A percentile compares a stretch with the other conserved stretches of the same genome.
Evolutionary conservation across 2,113 vertebrate species (phyloP).

Genomic region (Hippocampus mohnikei): DNA sequence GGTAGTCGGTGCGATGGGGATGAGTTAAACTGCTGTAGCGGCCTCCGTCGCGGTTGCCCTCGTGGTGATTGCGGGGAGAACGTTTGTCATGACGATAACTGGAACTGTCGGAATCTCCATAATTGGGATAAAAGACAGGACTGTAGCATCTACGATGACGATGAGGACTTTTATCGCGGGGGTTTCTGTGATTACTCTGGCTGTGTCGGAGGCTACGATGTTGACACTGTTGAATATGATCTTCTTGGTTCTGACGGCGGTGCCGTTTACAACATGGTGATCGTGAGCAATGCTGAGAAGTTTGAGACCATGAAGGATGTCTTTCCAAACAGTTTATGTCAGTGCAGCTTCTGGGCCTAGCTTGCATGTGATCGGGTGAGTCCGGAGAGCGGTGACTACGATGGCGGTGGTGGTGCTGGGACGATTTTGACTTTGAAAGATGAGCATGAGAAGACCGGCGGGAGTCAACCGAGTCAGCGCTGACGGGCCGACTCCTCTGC

Average conservation of each 20-base stretch:
- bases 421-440: conserved; percentile 33
- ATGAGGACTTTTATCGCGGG: conserved; percentile 1
- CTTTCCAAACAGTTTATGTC: conserved; percentile 28
- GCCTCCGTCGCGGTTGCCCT: not conserved
- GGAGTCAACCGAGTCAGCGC: conserved; percentile 50
- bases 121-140: conserved; percentile 3
- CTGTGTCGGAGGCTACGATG: conserved; percentile 9
- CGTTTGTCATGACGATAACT: not conserved
- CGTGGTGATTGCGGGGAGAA: conserved; percentile 1
- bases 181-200: not conserved
- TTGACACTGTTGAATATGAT: conserved; percentile 11
- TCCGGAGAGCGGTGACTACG: conserved; percentile 21
- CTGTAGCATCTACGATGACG: conserved; percentile 13
- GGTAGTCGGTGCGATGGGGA: conserved; percentile 29
- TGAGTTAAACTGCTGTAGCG: conserved; percentile 6
- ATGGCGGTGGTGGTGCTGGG: conserved; percentile 30
- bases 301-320: conserved; percentile 33
- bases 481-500: conserved; percentile 28
- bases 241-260: conserved; percentile 19
- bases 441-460: conserved; percentile 35
- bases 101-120: conserved; percentile 4
- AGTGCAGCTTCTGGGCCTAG: conserved; percentile 33
- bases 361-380: conserved; percentile 11
- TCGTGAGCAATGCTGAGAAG: conserved; percentile 14
- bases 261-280: conserved; percentile 32